Evolutionary conservation across 2,888 invertebrate genomes (phyloP), one percentile per base, ranked within the genome.

Genomic region (Dolomedes plantarius): DNA sequence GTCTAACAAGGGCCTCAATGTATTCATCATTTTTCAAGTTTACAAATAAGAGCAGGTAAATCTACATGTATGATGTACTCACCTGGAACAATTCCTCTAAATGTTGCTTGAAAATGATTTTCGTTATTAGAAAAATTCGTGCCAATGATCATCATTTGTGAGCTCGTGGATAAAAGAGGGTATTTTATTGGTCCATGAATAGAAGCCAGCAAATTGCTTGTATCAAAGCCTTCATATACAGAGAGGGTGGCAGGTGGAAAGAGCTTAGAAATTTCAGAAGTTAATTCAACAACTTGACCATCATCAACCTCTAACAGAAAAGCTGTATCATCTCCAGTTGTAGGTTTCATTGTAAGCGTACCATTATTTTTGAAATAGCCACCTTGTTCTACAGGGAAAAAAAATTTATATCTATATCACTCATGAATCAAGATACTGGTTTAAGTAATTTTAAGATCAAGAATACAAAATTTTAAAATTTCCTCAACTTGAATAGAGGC

Each of bases 171-270:
- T 16, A 86, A 29, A 28, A 86, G 32, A 13, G 86, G 86, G 65
- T 75, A 86, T 74, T 75, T 76, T 19, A 86, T 29, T 16, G 75
- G 75, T 0, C 80, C 80, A 71, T 46, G 75, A 23, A 86, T 71
- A 29, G 65, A 32, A 11, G 80, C 32, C n/a, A 80, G 19, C n/a
- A 74, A 31, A 67, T 76, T 65, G 16, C 27, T 76, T 23, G 41
- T 50, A 67, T 80, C 80, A 67, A 86, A 86, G 1, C 64, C 80
- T 76, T 80, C 76, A 65, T 86, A 86, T 9, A 86, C 67, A 65
- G n/a, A 71, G 16, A 86, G 7, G 9, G 71, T 67, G n/a, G 75
- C 80, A 13, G 80, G 80, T 0, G 32, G 31, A 28, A 19, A 11
- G 16, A 86, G 13, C 0, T n/a, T 6, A 2, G 74, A 74, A 13